These are phyloP conservation scores for Acrocera orbiculus DNA, from an alignment of 2,888 invertebrate species.

Conservation along the genomic window DNA sequence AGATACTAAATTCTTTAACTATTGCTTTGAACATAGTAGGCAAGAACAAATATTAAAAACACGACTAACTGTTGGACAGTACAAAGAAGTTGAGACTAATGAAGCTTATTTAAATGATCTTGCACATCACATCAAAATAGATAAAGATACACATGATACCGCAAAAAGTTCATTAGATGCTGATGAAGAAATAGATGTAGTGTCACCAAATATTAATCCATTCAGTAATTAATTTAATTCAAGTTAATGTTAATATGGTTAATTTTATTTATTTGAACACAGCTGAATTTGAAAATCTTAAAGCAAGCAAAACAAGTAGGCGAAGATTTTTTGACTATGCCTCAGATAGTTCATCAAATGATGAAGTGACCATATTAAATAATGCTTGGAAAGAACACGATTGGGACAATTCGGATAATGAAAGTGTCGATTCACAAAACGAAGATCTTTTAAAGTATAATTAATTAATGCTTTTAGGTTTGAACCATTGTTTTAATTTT, in stretches of 20 bases:
- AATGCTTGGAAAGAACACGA: conserved; percentile 46
- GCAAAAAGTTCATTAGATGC: conserved; percentile 20
- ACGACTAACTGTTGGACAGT: conserved; percentile 37
- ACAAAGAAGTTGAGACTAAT: conserved; percentile 44
- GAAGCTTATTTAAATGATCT: conserved; percentile 47
- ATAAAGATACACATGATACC: conserved; percentile 17
- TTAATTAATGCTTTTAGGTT: background rate
- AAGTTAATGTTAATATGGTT: conserved; percentile 4
- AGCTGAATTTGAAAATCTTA: conserved; percentile 36
- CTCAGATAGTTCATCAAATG: conserved; percentile 50
- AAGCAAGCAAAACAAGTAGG: too few species aligned
- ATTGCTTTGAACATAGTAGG: conserved; percentile 52
- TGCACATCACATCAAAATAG: conserved; percentile 41
- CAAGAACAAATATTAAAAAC: conserved; percentile 45
- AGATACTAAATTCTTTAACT: conserved; percentile 36
- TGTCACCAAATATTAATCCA: conserved; percentile 37
- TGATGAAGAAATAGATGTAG: conserved; percentile 34
- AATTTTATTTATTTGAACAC: conserved; percentile 21
- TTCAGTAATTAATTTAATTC: conserved; percentile 34
- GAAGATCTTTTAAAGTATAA: conserved; percentile 58
- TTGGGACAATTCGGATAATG: conserved; percentile 55
- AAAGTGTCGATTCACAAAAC: conserved; percentile 57
- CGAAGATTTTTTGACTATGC: conserved; percentile 48
- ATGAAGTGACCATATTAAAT: conserved; percentile 42
- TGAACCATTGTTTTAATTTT: background rate